Evolutionary conservation across 1,140 invertebrate species (phyloP), one percentile per base, ranked within the genome.

Genomic region (Parasteatoda tepidariorum): DNA sequence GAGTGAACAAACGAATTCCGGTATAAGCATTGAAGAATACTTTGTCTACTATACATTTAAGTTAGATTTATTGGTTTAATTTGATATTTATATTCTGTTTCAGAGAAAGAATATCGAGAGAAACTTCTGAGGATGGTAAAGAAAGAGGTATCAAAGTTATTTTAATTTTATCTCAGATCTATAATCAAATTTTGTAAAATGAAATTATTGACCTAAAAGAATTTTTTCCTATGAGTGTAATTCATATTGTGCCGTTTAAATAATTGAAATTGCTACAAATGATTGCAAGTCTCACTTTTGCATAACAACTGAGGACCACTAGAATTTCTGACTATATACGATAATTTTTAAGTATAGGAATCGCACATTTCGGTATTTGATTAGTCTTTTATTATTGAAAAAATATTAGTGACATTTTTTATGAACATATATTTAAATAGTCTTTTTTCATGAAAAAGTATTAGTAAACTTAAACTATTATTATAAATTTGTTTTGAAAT

Each of bases 41-140:
- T 28, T 48, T 31, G 54, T 22, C 3, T 30, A 18, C 11, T 30
- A 7, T 3, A 0, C n/a, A 3, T 18, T 24, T 28, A 5, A 15
- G 30, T 2, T 31, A 33, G n/a, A 64, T 31, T 24, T 67, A 2
- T 67, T 22, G 9, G 2, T 0, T 22, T 67, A 15, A 15, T 5
- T 48, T 3, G 22, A 26, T 54, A 31, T 57, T 24, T 57, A 15
- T 78, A 31, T 66, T 78, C 7, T 48, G 84, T 90, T 90, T 73
- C 87, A 90, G 91, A 91, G 81, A 88, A 89, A 85, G 89, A 90
- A 33, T 92, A 91, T 88, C 33, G 74, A 66, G 94, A 95, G 86
- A 92, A 92, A 85, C 91, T 96, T 41, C 93, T 96, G 62, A 91
- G 92, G 61, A 91, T 91, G 85, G 94, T 96, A 18, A 96, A 95